Percentiles rank a stretch among this genome's conserved stretches.
phyloP scores from a whole-genome alignment of 2,113 vertebrate genomes.

The Melanostigma gelatinosum region DNA sequence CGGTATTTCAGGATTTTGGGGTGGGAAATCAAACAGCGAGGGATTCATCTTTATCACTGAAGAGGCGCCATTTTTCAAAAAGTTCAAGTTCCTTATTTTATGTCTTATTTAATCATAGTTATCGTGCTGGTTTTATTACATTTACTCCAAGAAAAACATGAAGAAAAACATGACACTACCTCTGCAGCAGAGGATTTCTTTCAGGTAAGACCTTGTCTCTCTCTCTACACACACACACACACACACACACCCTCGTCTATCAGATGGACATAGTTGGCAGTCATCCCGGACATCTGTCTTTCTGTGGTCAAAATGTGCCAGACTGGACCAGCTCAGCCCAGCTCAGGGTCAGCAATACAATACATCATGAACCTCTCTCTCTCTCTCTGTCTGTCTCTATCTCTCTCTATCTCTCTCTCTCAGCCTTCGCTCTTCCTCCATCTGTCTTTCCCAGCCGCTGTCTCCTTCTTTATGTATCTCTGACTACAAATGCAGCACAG shows the following conservation, averaged over 20 bases:
- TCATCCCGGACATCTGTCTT: conserved; percentile 66
- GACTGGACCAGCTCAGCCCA: conserved; percentile 50
- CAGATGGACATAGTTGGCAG: conserved; percentile 56
- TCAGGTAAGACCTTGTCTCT: background rate
- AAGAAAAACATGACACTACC: background rate
- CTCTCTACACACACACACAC: background rate
- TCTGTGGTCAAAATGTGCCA: conserved; percentile 64
- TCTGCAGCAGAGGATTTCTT: background rate
- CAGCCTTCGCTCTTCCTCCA: conserved; percentile 39
- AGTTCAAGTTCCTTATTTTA: background rate
- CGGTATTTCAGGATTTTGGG: background rate
- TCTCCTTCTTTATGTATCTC: conserved; percentile 46
- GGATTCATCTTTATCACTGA: background rate
- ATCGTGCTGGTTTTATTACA: background rate
- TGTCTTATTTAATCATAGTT: background rate
- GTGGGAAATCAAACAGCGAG: background rate
- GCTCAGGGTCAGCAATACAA: conserved; percentile 63
- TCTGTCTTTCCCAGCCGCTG: conserved; percentile 42
- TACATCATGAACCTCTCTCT: conserved; percentile 62
- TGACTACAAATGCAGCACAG: conserved; percentile 48
- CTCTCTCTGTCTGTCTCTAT: conserved; percentile 34
- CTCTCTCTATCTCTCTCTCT: conserved; percentile 51
- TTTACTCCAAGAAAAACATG: background rate
- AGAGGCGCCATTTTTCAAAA: background rate
- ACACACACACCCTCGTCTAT: conserved; percentile 11